Evolutionary conservation across 2,113 vertebrate species (phyloP).

Genomic region (Gnathonemus longibarbis): DNA sequence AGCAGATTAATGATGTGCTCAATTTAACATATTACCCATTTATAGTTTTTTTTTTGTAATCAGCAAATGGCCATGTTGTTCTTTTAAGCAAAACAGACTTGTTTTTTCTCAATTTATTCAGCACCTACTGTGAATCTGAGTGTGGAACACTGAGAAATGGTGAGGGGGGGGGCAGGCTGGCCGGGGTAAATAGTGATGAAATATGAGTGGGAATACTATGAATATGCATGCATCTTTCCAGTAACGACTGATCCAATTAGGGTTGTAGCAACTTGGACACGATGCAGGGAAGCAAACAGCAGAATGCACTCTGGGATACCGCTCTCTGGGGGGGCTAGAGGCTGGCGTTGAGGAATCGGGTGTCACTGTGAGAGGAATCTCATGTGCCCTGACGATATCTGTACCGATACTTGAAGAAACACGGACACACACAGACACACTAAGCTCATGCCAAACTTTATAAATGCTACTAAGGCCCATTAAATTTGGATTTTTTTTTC

Average conservation of each 20-base stretch:
- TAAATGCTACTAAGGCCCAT: not conserved
- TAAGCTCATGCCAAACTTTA: not conserved
- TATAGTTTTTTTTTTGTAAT: not conserved
- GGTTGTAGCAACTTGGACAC: not conserved
- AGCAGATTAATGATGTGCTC: not conserved
- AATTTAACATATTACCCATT: not conserved
- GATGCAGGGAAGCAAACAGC: not conserved
- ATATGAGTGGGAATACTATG: not conserved
- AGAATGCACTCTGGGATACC: not conserved
- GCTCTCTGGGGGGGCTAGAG: not conserved
- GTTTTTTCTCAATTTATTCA: not conserved
- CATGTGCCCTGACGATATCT: not conserved
- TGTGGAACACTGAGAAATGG: not conserved
- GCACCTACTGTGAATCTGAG: not conserved
- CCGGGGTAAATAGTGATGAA: not conserved
- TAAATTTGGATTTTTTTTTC: not conserved
- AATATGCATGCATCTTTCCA: not conserved
- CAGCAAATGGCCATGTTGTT: not conserved
- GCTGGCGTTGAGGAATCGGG: not conserved
- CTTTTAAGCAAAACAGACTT: not conserved
- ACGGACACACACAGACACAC: not conserved
- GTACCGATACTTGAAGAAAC: not conserved
- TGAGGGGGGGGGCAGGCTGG: not conserved
- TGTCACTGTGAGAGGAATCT: not conserved
- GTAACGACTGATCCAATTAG: not conserved